phyloP scores from a whole-genome alignment of 1,140 invertebrate genomes.

The Lepidurus apus region DNA sequence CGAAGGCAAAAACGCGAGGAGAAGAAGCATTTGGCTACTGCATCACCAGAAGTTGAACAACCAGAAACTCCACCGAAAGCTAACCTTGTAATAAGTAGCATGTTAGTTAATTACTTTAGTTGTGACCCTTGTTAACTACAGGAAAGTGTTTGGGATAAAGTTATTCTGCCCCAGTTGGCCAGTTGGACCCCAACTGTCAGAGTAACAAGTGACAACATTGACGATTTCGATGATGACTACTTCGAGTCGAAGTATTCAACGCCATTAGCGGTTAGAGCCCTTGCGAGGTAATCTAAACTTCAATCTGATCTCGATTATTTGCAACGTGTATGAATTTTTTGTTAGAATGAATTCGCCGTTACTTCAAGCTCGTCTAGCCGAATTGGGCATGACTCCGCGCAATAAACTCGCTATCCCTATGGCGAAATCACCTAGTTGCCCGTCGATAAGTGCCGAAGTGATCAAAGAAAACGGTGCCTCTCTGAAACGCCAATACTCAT shows the following conservation, averaged over 20 bases:
- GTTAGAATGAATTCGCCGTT: not conserved
- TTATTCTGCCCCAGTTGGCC: not conserved
- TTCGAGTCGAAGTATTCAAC: not conserved
- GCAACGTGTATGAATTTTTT: not conserved
- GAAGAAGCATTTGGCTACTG: slow-evolving; percentile 8
- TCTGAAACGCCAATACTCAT: not conserved
- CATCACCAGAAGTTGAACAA: not conserved
- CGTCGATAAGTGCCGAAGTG: not conserved
- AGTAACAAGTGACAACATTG: not conserved
- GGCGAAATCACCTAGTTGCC: not conserved
- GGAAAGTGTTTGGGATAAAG: slow-evolving; percentile 1
- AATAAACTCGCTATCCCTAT: not conserved
- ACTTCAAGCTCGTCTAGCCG: not conserved
- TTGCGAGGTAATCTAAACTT: not conserved
- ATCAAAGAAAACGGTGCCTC: not conserved
- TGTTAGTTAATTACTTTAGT: slow-evolving; percentile 6
- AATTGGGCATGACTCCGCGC: not conserved
- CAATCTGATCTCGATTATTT: not conserved
- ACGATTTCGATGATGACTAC: not conserved
- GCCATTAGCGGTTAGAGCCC: not conserved
- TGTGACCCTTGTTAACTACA: not conserved
- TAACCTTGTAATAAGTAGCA: not conserved
- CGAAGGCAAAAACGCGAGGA: slow-evolving; percentile 7
- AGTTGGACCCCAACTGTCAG: not conserved
- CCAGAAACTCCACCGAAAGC: not conserved